Evolutionary conservation across 64 coral and sea anemone genomes (phyloP).

Genomic region (Dendronephthya gigantea): DNA sequence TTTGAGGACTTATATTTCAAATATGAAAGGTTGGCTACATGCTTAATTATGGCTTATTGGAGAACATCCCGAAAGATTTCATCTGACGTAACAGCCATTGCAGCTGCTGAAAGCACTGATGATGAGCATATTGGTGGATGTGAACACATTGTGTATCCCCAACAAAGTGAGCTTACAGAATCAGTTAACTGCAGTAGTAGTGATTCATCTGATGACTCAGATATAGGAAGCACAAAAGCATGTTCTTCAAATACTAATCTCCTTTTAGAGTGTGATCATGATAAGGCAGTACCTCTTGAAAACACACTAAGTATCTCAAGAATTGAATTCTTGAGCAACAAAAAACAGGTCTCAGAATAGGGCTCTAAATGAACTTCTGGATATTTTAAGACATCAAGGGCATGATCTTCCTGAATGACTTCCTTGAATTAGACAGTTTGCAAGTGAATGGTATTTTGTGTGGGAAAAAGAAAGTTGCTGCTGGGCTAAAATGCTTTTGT

Average conservation of each 20-base stretch:
- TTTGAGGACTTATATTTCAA: no score
- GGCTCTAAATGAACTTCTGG: background rate
- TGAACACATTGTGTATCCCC: background rate
- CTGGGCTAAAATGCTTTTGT: no score
- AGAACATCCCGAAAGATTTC: background rate
- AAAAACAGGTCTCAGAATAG: background rate
- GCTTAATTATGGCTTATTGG: background rate
- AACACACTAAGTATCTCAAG: background rate
- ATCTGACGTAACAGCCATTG: background rate
- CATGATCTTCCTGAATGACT: background rate
- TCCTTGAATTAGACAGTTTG: no score
- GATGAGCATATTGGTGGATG: background rate
- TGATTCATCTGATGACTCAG: background rate
- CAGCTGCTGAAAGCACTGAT: background rate
- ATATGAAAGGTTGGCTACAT: no score
- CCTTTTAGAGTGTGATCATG: background rate
- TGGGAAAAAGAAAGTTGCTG: no score
- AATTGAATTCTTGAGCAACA: background rate
- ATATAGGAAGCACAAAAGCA: background rate
- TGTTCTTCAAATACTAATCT: background rate
- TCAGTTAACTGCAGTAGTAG: background rate
- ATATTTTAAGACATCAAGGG: background rate
- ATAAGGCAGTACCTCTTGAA: background rate
- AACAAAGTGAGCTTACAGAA: background rate
- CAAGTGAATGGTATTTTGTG: no score